These are phyloP conservation scores for Alviniconcha marisindica DNA, from an alignment of 1,140 invertebrate genomes.

Conservation along the genomic window DNA sequence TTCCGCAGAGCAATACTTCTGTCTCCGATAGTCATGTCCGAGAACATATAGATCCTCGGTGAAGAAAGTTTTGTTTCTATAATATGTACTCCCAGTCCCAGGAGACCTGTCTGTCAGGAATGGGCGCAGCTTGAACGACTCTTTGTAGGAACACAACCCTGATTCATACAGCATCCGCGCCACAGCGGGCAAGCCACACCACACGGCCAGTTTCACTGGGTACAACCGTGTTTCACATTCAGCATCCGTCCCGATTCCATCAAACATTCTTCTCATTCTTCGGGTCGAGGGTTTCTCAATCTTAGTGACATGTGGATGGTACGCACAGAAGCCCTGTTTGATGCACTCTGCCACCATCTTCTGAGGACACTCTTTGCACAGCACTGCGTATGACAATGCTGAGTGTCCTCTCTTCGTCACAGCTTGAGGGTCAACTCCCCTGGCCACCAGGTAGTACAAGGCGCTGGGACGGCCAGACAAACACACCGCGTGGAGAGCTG, in stretches of 20 bases:
- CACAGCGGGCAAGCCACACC: background rate
- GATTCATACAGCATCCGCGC: background rate
- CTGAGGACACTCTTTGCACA: background rate
- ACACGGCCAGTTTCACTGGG: background rate
- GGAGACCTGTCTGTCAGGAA: background rate
- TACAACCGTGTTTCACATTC: background rate
- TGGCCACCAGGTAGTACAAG: background rate
- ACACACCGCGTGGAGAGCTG: background rate
- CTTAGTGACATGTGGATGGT: background rate
- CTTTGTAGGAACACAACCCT: background rate
- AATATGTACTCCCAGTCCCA: background rate
- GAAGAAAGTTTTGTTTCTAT: background rate
- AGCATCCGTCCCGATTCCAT: too few species aligned
- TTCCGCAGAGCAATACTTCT: background rate
- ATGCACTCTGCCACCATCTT: background rate
- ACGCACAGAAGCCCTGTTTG: background rate
- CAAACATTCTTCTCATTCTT: too few species aligned
- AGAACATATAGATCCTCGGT: background rate
- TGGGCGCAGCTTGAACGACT: background rate
- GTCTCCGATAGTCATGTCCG: background rate
- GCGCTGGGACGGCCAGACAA: background rate
- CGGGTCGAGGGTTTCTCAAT: background rate
- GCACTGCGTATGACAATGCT: background rate
- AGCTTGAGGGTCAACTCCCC: background rate
- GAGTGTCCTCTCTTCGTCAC: background rate